These are phyloP conservation scores for Syritta pipiens DNA, from an alignment of 2,888 invertebrate species.

Conservation along the genomic window DNA sequence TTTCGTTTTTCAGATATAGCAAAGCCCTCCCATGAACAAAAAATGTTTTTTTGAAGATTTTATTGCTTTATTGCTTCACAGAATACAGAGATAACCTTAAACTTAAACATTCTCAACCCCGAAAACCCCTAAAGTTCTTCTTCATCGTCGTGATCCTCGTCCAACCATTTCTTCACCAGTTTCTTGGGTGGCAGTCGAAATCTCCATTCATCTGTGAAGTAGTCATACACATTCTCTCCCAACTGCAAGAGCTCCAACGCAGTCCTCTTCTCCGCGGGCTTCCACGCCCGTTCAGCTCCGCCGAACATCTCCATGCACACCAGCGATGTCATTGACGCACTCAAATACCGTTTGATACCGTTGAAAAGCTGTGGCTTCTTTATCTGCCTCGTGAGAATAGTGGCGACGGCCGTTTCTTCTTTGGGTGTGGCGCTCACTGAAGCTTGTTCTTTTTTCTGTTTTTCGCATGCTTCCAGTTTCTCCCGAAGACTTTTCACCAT, in stretches of 20 bases:
- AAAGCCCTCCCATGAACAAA: too few species aligned
- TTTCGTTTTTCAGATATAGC: too few species aligned
- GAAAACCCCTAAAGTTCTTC: not conserved
- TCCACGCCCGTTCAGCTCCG: constrained; percentile 76
- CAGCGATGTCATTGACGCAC: constrained; percentile 76
- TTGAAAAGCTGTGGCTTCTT: constrained; percentile 77
- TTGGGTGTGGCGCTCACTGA: not conserved
- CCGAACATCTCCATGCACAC: constrained; percentile 79
- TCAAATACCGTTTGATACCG: constrained; percentile 77
- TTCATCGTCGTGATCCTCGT: constrained; percentile 54
- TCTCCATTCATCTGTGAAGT: constrained; percentile 78
- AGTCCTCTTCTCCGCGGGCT: constrained; percentile 76
- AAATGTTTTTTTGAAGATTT: too few species aligned
- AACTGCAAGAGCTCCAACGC: constrained; percentile 75
- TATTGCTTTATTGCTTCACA: too few species aligned
- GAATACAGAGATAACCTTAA: too few species aligned
- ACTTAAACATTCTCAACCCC: not conserved
- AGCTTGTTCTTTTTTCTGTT: not conserved
- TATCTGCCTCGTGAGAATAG: constrained; percentile 9
- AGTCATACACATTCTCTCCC: constrained; percentile 75
- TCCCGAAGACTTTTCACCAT: constrained; percentile 8
- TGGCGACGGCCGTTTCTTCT: not conserved
- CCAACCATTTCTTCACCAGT: constrained; percentile 74
- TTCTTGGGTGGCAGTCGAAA: constrained; percentile 76
- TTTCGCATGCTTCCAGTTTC: constrained; percentile 1